Conservation (phyloP, 2,113 vertebrate genomes). For the Podarcis muralis region DNA sequence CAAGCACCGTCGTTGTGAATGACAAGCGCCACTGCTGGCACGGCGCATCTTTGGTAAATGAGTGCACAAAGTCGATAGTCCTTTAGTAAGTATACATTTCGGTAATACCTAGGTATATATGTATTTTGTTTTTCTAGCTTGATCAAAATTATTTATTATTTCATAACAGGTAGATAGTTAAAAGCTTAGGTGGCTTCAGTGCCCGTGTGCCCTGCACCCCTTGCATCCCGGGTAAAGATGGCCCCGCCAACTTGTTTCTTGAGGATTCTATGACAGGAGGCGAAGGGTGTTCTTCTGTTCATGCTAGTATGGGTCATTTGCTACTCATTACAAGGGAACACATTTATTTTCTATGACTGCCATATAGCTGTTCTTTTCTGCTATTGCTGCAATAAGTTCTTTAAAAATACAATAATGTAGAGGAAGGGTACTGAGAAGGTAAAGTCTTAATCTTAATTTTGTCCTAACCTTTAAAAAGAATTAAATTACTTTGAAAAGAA, state of each 20-base stretch:
- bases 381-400: conserved; percentile 55
- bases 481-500: conserved; percentile 43
- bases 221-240: no score
- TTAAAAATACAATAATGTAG: conserved; percentile 37
- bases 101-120: no score
- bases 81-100: no score
- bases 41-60: no score
- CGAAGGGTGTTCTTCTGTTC: background rate
- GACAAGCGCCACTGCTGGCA: no score
- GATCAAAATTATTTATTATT: no score
- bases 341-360: conserved; percentile 60
- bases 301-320: background rate
- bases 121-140: no score
- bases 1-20: no score
- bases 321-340: conserved; percentile 37
- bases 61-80: no score
- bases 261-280: background rate
- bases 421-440: rapidly evolving
- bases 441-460: conserved; percentile 58
- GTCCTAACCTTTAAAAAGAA: conserved; percentile 63
- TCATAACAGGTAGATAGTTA: no score
- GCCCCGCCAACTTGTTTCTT: background rate
- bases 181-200: no score
- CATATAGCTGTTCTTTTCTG: conserved; percentile 59
- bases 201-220: no score